Evolutionary conservation across 1,140 invertebrate genomes (phyloP), one percentile per base, ranked within the genome.

Genomic region (Bombus sylvicola): DNA sequence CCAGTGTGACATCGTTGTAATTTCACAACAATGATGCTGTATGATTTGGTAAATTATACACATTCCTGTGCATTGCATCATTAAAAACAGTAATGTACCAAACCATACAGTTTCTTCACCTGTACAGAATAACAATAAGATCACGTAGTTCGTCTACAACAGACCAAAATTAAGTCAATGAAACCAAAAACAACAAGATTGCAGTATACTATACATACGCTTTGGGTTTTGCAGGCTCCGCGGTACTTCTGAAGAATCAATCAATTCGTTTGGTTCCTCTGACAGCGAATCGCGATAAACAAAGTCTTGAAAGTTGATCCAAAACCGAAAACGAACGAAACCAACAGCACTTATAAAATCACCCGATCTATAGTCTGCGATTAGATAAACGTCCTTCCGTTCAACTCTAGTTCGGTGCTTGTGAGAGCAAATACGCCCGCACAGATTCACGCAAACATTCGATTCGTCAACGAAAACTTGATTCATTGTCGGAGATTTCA

Each of bases 381-480:
- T 68, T 75, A 13, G 74, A 47, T 37, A 77, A 41, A 74, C 68
- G 28, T 73, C 71, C 31, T 85, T 85, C 37, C 71, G 43, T 85
- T 59, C 69, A 81, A 31, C 68, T 78, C n/a, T 57, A 66, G 9
- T 31, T 59, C 37, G 22, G 71, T 66, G 39, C 39, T 79, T 69
- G 43, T 66, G 25, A n/a, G 59, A 62, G 83, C 87, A 88, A 87
- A 89, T 89, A 83, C 89, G 83, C 68, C 87, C 83, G 76, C 85
- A 77, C 81, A 76, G 28, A 43, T 86, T 71, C 77, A 37, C 47
- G 66, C 18, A 39, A 34, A 72, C 43, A 34, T 66, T 59, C 12
- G 53, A 72, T 66, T 53, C 74, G 43, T 71, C 66, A 25, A 47
- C 53, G 43, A 8, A 59, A 18, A 59, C 72, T 37, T 41, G 31